Base-by-base conservation (phyloP, 2,113 vertebrate genomes). In the Lepidothrix coronata region DNA sequence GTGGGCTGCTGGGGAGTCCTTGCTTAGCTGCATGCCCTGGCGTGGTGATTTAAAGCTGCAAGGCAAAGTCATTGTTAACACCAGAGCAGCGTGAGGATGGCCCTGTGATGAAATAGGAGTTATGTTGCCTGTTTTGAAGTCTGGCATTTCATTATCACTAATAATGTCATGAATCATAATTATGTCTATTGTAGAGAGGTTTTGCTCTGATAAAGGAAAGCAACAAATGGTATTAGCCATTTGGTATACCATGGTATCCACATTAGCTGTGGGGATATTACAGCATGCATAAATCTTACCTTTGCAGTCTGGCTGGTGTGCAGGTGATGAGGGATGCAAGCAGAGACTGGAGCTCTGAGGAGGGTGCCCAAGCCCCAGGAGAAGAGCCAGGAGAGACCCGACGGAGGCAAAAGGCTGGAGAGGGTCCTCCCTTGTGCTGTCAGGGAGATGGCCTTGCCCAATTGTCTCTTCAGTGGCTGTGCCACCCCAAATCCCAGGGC, bases 401-500 rank as follows among this genome's bases (percentile, higher is more conserved):
- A 28, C 1, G 1, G 27, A 39, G 20, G n/a, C 6, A 58, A 57
- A 79, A 0, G 1, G 7, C 10, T 80, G n/a, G 1, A 0, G 7
- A 65, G 14, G 3, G 4, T 48, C 41, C 2, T 28, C 3, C 4
- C 31, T 48, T 5, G 9, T 43, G 21, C 48, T 66, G 9, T 22
- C 1, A 1, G 21, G 10, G 21, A 33, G 17, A n/a, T 33, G 3
- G 1, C 7, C 12, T 44, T 61, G 16, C 24, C 39, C 51, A 4
- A 49, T 58, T 39, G 4, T 6, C 35, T 35, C 18, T 18, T 5
- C 57, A 37, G 44, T 4, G 11, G 3, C 48, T 37, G 12, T 30
- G 24, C 25, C 5, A n/a, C 3, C 9, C 5, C 0, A 2, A 24
- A 13, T 62, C 5, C 18, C 46, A 39, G 41, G 19, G 13, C 24